Evolutionary conservation across 1,140 invertebrate genomes (phyloP), one percentile per base, ranked within the genome.

Genomic region (Hylaeus anthracinus): DNA sequence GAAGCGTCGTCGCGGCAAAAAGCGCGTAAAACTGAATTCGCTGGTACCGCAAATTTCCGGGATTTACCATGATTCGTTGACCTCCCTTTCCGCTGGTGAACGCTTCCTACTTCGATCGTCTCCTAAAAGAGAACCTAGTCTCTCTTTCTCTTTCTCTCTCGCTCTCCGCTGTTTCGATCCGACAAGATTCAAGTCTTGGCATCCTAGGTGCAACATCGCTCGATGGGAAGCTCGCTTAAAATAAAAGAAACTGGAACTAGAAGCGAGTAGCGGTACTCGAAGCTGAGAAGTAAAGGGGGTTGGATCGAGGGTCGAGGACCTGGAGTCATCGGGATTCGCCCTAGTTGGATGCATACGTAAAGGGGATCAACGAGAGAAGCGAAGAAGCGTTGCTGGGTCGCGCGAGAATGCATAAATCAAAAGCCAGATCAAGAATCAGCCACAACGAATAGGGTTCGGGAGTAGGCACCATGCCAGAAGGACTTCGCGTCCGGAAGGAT

Each of bases 361-460:
- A 4, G 3, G 26, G 39, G n/a, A 66, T 37, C 3, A n/a, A 39
- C 8, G n/a, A 14, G 39, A 37, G 39, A 72, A 12, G 61, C 26
- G 43, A 65, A 55, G 51, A 79, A 79, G 77, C 48, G 26, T 26
- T 26, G 26, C 26, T 26, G 26, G 26, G 26, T 26, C 26, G 26
- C 26, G 56, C 26, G 65, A 70, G 56, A 51, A 72, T 78, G 67
- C 75, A 72, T 63, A 39, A 71, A 53, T 78, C 56, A 78, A 56
- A 72, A 78, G 75, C 75, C 75, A 78, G 75, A 78, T 72, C 75
- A 78, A 78, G 75, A 72, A 10, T 78, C 75, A 78, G 75, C 75
- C 75, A 67, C 75, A 78, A 72, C 56, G 51, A 39, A 55, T 43
- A 26, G 67, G 64, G 14, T 58, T 58, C 37, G 56, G n/a, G 45